These are phyloP conservation scores for Drosophila affinis DNA, from an alignment of 2,888 invertebrate species.

Conservation along the genomic window DNA sequence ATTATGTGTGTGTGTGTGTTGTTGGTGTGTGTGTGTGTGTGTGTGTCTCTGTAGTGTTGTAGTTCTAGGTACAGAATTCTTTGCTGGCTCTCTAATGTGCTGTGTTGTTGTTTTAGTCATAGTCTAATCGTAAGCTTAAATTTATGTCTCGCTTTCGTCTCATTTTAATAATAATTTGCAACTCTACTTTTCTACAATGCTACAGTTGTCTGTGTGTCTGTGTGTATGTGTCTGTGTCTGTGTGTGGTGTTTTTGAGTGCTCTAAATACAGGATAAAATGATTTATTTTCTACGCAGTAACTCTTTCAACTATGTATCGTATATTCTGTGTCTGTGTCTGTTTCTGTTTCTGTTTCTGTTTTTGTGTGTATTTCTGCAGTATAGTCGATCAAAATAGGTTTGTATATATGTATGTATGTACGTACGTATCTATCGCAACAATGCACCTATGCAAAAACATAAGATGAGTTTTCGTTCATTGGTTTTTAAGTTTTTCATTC, in stretches of 20 bases:
- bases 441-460: slow-evolving; percentile 77
- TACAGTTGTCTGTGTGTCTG: slow-evolving; percentile 47
- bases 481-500: slow-evolving; percentile 37
- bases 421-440: slow-evolving; percentile 67
- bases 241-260: slow-evolving; percentile 55
- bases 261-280: slow-evolving; percentile 74
- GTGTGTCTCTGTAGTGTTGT: slow-evolving; percentile 33
- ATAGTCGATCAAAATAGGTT: slow-evolving; percentile 60
- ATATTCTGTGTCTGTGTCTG: slow-evolving; percentile 16
- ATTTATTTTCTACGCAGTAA: slow-evolving; percentile 68
- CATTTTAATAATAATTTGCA: slow-evolving; percentile 59
- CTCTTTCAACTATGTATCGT: slow-evolving; percentile 53
- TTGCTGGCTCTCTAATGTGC: slow-evolving; percentile 73
- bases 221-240: slow-evolving; percentile 24
- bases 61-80: slow-evolving; percentile 80
- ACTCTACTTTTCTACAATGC: slow-evolving; percentile 71
- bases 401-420: slow-evolving; percentile 40
- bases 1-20: slow-evolving; percentile 33
- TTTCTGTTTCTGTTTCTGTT: slow-evolving; percentile 25
- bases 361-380: slow-evolving; percentile 33
- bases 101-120: slow-evolving; percentile 46
- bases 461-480: slow-evolving; percentile 62
- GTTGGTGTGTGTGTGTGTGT: slow-evolving; percentile 26
- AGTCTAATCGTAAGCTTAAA: slow-evolving; percentile 67
- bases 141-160: slow-evolving; percentile 52